Evolutionary conservation across 1,140 invertebrate genomes (phyloP).

Genomic region (Drosophila murphyi): DNA sequence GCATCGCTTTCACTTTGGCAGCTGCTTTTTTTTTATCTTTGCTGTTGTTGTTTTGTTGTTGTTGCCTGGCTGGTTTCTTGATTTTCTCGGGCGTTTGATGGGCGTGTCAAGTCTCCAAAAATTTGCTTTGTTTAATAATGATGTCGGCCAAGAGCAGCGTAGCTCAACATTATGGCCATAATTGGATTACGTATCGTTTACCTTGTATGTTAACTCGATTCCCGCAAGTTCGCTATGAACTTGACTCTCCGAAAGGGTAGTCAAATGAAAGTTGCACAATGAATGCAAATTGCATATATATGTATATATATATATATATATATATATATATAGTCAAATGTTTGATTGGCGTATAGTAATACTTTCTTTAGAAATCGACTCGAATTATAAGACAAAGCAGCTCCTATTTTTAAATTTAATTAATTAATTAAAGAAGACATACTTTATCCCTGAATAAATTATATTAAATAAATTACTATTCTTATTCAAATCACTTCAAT

Average conservation of each 20-base stretch:
- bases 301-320: too few relatives aligned
- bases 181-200: slow-evolving; percentile 35
- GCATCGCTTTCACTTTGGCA: slow-evolving; percentile 72
- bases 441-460: too few relatives aligned
- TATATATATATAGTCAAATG: too few relatives aligned
- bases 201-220: slow-evolving; percentile 32
- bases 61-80: not conserved
- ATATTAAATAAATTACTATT: too few relatives aligned
- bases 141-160: slow-evolving; percentile 45
- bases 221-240: slow-evolving; percentile 34
- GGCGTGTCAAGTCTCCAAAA: slow-evolving; percentile 33
- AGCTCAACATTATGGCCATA: slow-evolving; percentile 21
- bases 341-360: too few relatives aligned
- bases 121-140: slow-evolving; percentile 28
- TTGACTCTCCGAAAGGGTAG: slow-evolving; percentile 7
- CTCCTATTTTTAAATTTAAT: too few relatives aligned
- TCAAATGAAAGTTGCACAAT: slow-evolving; percentile 4
- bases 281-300: too few relatives aligned
- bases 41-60: slow-evolving; percentile 1
- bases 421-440: too few relatives aligned
- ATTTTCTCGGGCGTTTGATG: slow-evolving; percentile 7
- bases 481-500: too few relatives aligned
- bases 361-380: too few relatives aligned
- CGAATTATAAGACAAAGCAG: too few relatives aligned
- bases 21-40: slow-evolving; percentile 24